Percentiles rank a stretch among this genome's conserved stretches.
Conservation (phyloP, 2,797 vertebrate species). For the Pangasius larnaudii region DNA sequence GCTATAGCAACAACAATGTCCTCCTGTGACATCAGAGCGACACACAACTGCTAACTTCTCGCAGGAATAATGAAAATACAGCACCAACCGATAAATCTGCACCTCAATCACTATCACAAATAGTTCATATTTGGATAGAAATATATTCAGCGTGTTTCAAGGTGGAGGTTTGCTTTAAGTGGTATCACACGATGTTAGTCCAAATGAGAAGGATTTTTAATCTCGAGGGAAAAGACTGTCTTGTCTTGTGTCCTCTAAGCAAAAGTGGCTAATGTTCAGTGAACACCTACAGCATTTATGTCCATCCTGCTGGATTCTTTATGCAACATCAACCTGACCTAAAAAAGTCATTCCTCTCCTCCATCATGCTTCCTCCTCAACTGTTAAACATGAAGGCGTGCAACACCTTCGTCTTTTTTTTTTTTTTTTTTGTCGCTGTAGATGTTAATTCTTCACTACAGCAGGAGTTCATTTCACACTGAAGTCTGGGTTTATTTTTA, state of each 20-base stretch:
- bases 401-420: not conserved
- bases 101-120: not conserved
- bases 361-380: not conserved
- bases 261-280: not conserved
- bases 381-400: not conserved
- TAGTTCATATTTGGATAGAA: not conserved
- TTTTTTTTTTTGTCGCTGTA: not conserved
- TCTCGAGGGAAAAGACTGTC: not conserved
- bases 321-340: conserved; percentile 7
- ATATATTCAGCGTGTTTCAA: not conserved
- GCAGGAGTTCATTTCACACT: not conserved
- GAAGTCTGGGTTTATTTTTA: conserved; percentile 4
- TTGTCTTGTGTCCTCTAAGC: not conserved
- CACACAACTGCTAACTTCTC: not conserved
- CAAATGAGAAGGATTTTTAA: not conserved
- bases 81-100: not conserved
- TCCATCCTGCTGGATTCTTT: not conserved
- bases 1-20: not conserved
- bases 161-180: not conserved
- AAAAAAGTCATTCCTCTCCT: not conserved
- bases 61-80: not conserved
- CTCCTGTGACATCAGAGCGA: not conserved
- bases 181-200: not conserved
- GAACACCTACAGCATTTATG: no score
- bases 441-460: not conserved